Evolutionary conservation across 53 echinoderm and acorn worm species (phyloP).

Genomic region (Astropecten irregularis): DNA sequence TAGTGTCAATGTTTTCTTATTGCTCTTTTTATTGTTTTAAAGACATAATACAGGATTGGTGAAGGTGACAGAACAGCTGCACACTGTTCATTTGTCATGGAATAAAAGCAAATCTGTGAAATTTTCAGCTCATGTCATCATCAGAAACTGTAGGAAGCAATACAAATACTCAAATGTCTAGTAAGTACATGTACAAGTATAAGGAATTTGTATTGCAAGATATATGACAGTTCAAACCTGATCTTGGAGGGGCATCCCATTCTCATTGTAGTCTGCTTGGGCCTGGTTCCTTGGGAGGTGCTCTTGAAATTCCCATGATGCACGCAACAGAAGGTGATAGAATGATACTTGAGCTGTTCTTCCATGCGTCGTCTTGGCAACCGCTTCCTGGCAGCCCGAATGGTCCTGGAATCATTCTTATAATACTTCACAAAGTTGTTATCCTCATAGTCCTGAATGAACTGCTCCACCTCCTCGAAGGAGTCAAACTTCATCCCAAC

Average conservation of each 20-base stretch:
- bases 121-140: too few species aligned
- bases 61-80: too few species aligned
- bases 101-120: too few species aligned
- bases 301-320: not conserved
- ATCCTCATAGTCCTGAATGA: not conserved
- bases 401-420: not conserved
- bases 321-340: slow-evolving; percentile 1
- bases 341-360: not conserved
- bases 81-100: too few species aligned
- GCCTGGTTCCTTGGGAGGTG: not conserved
- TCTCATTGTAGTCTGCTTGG: not conserved
- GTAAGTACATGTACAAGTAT: too few species aligned
- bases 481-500: not conserved
- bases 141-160: too few species aligned
- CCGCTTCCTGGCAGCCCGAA: not conserved
- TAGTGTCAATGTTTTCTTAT: too few species aligned
- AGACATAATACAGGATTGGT: too few species aligned
- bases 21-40: too few species aligned
- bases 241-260: not conserved
- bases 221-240: too few species aligned
- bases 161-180: too few species aligned
- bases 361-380: not conserved
- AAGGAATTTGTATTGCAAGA: too few species aligned
- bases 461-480: not conserved
- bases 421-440: not conserved